Evolutionary conservation across 1,140 invertebrate species (phyloP), one percentile per base, ranked within the genome.

Genomic region (Aphelenchoides avenae): DNA sequence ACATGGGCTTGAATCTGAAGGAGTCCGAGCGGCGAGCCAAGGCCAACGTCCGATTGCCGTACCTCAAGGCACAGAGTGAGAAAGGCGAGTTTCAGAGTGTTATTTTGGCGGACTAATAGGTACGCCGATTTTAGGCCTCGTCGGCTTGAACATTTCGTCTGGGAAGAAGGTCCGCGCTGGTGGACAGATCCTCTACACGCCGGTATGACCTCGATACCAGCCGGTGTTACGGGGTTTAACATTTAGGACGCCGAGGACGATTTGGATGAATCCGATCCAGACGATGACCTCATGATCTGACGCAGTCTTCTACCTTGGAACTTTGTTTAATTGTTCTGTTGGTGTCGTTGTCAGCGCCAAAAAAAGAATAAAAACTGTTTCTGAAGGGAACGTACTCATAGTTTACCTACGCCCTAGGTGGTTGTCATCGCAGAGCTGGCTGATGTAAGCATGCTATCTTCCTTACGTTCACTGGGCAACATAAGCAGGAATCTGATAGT

Each of bases 231-330:
- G n/a, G n/a, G n/a, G n/a, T n/a, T n/a, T n/a, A n/a, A n/a, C n/a
- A n/a, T n/a, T n/a, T n/a, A n/a, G n/a, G 70, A 73, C 56, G 48
- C 43, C 15, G 66, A 49, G 9, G 70, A 73, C 50, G 70, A 73
- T 47, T 52, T 73, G 15, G 70, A 73, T 48, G 70, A 75, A 22
- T 69, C 64, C 57, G 70, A 73, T 58, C 70, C 70, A 13, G 70
- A 73, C 47, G 70, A 73, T 33, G 70, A 73, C 47, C 47, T 73
- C 20, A 73, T 74, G 52, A 71, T 71, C 31, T 71, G 47, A 75
- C 13, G 15, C 42, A 1, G 33, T 13, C 9, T 34, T 48, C 20
- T 34, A 15, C 22, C 24, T 11, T 22, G 15, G 33, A 15, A 3
- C 22, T 18, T 29, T 26, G 7, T 29, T 37, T 5, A 30, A 30